phyloP scores from a whole-genome alignment of 2,888 invertebrate species.

The Axea sp. region DNA sequence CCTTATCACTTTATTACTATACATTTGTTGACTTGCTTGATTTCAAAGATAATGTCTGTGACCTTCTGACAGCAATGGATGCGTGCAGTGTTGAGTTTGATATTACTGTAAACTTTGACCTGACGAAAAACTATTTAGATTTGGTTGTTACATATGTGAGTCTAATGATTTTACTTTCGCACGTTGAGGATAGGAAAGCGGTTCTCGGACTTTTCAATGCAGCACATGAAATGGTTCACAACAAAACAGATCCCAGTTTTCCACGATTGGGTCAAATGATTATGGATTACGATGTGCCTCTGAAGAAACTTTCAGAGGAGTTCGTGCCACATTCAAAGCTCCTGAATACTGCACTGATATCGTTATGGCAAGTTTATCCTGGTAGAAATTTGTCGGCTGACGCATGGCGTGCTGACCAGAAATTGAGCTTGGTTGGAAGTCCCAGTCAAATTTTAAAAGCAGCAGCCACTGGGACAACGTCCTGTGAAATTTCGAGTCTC shows the following conservation, averaged over 20 bases:
- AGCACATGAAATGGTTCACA: conserved; percentile 97
- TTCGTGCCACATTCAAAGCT: conserved; percentile 96
- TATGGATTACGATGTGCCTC: conserved; percentile 96
- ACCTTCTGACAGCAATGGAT: conserved; percentile 96
- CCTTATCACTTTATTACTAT: conserved; percentile 97
- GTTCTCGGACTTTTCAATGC: conserved; percentile 98
- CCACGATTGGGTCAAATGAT: conserved; percentile 98
- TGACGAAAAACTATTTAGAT: conserved; percentile 97
- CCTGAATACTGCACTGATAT: conserved; percentile 91
- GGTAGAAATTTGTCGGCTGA: conserved; percentile 95
- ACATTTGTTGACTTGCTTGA: conserved; percentile 99
- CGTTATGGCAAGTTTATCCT: conserved; percentile 92
- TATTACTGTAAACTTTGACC: conserved; percentile 96
- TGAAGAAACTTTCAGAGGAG: conserved; percentile 97
- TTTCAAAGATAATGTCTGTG: conserved; percentile 96
- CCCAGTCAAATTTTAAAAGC: conserved; percentile 97
- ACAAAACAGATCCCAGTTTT: conserved; percentile 93
- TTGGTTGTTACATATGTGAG: conserved; percentile 96
- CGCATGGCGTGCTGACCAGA: conserved; percentile 95
- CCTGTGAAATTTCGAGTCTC: conserved; percentile 97
- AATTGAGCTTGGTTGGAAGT: conserved; percentile 95
- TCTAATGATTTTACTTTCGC: conserved; percentile 97
- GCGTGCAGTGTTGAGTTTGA: conserved; percentile 97
- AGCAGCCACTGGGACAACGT: conserved; percentile 96
- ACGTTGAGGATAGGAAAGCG: conserved; percentile 98